Percentiles rank a stretch among this genome's conserved stretches.
These are phyloP conservation scores for Zaprionus bogoriensis DNA, from an alignment of 2,888 invertebrate species.

Conservation along the genomic window DNA sequence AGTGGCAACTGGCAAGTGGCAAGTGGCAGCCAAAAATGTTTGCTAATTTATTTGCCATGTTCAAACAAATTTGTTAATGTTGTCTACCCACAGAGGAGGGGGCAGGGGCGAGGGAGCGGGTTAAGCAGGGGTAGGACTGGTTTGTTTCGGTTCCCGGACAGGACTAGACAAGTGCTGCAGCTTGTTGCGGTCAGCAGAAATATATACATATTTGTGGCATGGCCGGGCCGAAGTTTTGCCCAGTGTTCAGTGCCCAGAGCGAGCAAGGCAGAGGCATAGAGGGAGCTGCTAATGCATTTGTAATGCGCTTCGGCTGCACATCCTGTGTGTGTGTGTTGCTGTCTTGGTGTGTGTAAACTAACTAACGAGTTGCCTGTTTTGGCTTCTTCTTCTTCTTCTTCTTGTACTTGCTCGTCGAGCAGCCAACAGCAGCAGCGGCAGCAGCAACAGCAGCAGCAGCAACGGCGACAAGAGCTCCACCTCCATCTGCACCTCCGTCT, in stretches of 20 bases:
- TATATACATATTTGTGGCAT: constrained; percentile 37
- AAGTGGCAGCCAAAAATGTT: constrained; percentile 78
- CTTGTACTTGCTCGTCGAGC: constrained; percentile 22
- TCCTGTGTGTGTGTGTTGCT: constrained; percentile 37
- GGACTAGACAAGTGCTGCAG: constrained; percentile 59
- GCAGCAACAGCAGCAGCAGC: constrained; percentile 39
- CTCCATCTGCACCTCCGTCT: constrained; percentile 11
- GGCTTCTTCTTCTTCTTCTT: constrained; percentile 2
- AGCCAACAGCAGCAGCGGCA: constrained; percentile 51
- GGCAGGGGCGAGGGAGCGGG: neutral
- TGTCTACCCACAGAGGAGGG: constrained; percentile 1
- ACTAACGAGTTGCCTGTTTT: constrained; percentile 53
- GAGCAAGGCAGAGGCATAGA: too few species aligned
- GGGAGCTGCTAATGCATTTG: constrained; percentile 79
- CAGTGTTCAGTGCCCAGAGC: too few species aligned
- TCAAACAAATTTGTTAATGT: constrained; percentile 77
- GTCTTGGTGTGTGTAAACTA: constrained; percentile 31
- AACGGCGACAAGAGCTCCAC: constrained; percentile 55
- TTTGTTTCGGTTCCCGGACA: neutral
- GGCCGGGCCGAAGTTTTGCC: too few species aligned
- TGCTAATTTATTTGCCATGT: constrained; percentile 82
- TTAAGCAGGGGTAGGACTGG: too few species aligned
- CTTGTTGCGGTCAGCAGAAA: constrained; percentile 68
- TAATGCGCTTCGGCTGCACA: constrained; percentile 80
- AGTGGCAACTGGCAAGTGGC: constrained; percentile 61